Base-by-base conservation (phyloP, 1,140 invertebrate genomes). In the Lasaia peninsularis region DNA sequence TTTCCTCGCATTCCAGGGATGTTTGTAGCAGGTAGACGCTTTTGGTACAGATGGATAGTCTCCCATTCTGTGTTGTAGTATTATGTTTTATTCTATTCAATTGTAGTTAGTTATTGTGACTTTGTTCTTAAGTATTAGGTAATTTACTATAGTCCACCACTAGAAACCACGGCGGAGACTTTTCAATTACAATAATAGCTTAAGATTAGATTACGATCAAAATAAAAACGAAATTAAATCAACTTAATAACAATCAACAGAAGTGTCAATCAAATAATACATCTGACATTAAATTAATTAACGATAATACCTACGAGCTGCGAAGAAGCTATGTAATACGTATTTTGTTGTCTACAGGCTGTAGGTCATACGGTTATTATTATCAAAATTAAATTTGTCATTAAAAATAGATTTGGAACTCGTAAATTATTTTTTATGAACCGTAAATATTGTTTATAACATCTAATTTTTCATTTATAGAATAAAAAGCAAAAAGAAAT, bases 1-100 rank as follows among this genome's bases (percentile, higher is more conserved):
- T 76, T 78, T 74, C 51, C 62, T 59, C 61, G 61, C 72, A 85
- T 85, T 85, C 81, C 78, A 52, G 21, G 59, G 60, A 73, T 82
- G 73, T 75, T 82, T 82, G 72, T 69, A 69, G 70, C 76, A 75
- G 77, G 77, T 79, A 56, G 53, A 56, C 37, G 35, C 4, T 48
- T 33, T 52, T 33, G 35, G 52, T 56, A 44, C 53, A 56, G 24
- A 34, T 37, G 34, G 11, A 14, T 28, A 31, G 24, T 40, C 12
- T 48, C 24, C 5, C 35, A 28, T 56, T 28, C 53, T 31, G 37
- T 11, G 12, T 16, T 28, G 35, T 55, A 55, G 28, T 56, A 31
- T 44, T 40, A 44, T 44, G 40, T 44, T 31, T 56, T 56, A 44
- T 24, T 56, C 8, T 40, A 37, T 55, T 55, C 21, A 28, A n/a